A percentile compares a stretch with the other conserved stretches of the same genome.
Conservation (phyloP, 2,113 vertebrate species). For the Megaceryle torquata region DNA sequence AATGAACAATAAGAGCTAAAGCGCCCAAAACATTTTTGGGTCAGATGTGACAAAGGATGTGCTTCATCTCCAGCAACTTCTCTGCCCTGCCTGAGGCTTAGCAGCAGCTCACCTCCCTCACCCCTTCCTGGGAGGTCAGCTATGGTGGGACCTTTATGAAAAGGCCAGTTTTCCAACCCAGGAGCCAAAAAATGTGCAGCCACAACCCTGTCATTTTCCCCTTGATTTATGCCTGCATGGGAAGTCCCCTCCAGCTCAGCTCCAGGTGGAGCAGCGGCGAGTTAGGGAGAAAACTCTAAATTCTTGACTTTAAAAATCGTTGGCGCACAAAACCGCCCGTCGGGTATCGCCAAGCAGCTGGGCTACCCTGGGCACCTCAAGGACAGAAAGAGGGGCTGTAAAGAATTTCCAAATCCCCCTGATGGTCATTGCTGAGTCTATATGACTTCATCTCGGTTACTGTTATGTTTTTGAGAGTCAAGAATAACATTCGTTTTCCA, state of each 20-base stretch:
- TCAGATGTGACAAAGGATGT: neutral
- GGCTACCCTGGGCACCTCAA: slow-evolving; percentile 18
- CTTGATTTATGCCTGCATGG: neutral
- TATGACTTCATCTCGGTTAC: slow-evolving; percentile 72
- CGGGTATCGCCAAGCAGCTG: slow-evolving; percentile 16
- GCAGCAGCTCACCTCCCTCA: neutral
- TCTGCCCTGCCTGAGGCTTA: neutral
- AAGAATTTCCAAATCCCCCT: slow-evolving; percentile 58
- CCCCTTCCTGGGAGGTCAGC: neutral
- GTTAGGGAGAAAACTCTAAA: neutral
- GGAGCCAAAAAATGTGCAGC: neutral
- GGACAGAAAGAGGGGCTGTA: slow-evolving; percentile 22
- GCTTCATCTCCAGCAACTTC: neutral
- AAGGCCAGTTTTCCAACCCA: neutral
- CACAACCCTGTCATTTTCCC: neutral
- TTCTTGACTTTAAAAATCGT: neutral
- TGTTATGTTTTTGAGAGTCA: slow-evolving; percentile 64
- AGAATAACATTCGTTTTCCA: slow-evolving; percentile 69
- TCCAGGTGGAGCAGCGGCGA: neutral
- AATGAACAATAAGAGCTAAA: neutral
- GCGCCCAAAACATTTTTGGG: neutral
- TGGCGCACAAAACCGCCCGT: neutral
- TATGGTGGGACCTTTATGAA: neutral
- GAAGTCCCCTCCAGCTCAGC: slow-evolving; percentile 9
- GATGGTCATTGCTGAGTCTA: slow-evolving; percentile 53